phyloP scores from a whole-genome alignment of 2,888 invertebrate species.

The Agrotis clavis region DNA sequence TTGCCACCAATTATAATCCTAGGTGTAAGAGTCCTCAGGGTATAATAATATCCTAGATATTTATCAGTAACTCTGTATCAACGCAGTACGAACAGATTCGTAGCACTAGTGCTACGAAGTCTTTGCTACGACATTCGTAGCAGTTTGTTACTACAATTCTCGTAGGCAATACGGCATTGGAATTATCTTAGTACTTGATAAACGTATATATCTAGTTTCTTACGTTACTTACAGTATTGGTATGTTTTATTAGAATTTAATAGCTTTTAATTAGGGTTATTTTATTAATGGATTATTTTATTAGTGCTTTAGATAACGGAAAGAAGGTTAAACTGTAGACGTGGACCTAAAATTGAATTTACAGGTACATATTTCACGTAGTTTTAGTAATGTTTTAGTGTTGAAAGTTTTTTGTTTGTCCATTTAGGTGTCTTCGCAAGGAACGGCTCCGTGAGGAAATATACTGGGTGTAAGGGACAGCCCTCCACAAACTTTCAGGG shows the following conservation, averaged over 20 bases:
- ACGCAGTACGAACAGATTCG: constrained; percentile 68
- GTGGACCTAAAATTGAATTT: not conserved
- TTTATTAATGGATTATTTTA: not conserved
- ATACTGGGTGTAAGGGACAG: too few species aligned
- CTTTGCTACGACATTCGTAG: constrained; percentile 83
- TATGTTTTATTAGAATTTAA: not conserved
- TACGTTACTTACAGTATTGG: not conserved
- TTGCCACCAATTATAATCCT: not conserved
- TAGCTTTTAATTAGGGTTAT: not conserved
- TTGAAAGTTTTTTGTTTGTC: too few species aligned
- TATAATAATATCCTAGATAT: constrained; percentile 34
- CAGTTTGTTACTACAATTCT: constrained; percentile 59
- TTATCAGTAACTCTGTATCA: constrained; percentile 49
- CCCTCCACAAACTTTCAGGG: too few species aligned
- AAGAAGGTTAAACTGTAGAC: not conserved
- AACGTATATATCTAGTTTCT: not conserved
- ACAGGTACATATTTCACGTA: too few species aligned
- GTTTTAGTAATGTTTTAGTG: too few species aligned
- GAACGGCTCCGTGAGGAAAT: too few species aligned
- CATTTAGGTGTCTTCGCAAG: too few species aligned
- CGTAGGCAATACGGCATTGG: constrained; percentile 54
- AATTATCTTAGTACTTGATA: constrained; percentile 24
- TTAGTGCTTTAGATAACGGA: not conserved
- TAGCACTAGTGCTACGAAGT: constrained; percentile 81
- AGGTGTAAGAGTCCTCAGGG: not conserved